Evolutionary conservation across 2,113 vertebrate species (phyloP).

Genomic region (Hippocampus guttulatus): DNA sequence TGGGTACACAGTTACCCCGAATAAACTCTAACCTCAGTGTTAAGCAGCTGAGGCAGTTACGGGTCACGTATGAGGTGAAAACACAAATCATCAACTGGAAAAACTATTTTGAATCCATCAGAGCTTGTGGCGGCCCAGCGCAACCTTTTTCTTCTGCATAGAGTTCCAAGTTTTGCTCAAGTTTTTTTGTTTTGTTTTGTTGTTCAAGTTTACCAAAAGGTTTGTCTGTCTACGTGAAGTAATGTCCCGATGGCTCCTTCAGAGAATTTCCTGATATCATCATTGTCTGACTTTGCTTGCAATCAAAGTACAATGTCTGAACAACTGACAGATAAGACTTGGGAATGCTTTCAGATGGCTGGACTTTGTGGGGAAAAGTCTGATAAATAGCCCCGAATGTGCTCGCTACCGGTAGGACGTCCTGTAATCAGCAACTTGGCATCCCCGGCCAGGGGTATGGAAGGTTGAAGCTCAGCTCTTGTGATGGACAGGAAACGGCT

Average conservation of each 20-base stretch:
- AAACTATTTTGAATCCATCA: background rate
- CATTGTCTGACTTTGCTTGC: slow-evolving; percentile 17
- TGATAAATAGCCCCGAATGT: slow-evolving; percentile 33
- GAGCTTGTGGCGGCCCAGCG: background rate
- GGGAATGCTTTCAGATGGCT: slow-evolving; percentile 49
- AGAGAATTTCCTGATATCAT: slow-evolving; percentile 40
- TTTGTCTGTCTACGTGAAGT: slow-evolving; percentile 10
- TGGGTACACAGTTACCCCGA: background rate
- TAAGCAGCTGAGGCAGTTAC: background rate
- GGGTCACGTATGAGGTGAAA: background rate
- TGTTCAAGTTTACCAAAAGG: background rate
- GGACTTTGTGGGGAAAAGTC: slow-evolving; percentile 39
- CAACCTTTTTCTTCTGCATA: slow-evolving; percentile 14
- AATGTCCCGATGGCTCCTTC: slow-evolving; percentile 41
- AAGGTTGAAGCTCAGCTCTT: slow-evolving; percentile 45
- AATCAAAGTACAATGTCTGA: slow-evolving; percentile 43
- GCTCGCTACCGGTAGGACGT: slow-evolving; percentile 3
- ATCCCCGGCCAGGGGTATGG: background rate
- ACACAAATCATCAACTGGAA: background rate
- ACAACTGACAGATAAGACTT: slow-evolving; percentile 43
- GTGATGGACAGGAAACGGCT: slow-evolving; percentile 44
- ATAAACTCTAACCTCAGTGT: background rate
- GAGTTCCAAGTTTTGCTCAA: background rate
- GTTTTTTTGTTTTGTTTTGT: too few relatives aligned
- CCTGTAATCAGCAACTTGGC: background rate